Evolutionary conservation across 2,113 vertebrate species (phyloP), one percentile per base, ranked within the genome.

Genomic region (Numenius arquata): DNA sequence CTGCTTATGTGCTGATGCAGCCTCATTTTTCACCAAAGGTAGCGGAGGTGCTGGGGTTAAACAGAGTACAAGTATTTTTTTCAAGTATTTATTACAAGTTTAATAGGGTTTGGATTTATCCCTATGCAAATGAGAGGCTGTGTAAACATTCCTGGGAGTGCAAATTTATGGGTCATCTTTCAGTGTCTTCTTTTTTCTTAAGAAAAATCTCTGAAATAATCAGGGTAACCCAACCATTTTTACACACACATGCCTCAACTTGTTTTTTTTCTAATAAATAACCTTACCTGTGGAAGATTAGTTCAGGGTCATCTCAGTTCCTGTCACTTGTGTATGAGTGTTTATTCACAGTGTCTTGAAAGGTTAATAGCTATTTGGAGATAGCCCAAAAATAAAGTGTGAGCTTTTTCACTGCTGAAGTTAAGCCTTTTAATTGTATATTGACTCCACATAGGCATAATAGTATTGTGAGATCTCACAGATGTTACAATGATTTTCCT

Each of bases 401-500:
- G 83, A 81, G 65, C 47, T 90, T 92, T 77, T 83, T 91, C 81
- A 67, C 38, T 85, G 85, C 34, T 25, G 10, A 47, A 50, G 59
- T 79, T 88, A 89, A 95, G 41, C 67, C 45, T 95, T 96, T 91
- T 95, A 72, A 85, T 95, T 88, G 68, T 73, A 5, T 80, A 52
- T 94, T 89, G 50, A 70, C 67, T 94, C 85, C 38, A 59, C 58
- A 89, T 89, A 85, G 58, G 52, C 1, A 0, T 68, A 61, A 45
- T 61, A 70, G 53, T 78, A 66, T 75, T 94, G 94, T 81, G 73
- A 96, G 73, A 62, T 32, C 45, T 93, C 25, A 40, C 73, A 82
- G 80, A 83, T 55, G 50, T 87, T 93, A 78, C 62, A 83, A 0
- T 34, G 84, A 58, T 91, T 95, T 89, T 88, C 32, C 47, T 48